Conservation (phyloP, 2,113 vertebrate genomes). For the Marcusenius ussheri region DNA sequence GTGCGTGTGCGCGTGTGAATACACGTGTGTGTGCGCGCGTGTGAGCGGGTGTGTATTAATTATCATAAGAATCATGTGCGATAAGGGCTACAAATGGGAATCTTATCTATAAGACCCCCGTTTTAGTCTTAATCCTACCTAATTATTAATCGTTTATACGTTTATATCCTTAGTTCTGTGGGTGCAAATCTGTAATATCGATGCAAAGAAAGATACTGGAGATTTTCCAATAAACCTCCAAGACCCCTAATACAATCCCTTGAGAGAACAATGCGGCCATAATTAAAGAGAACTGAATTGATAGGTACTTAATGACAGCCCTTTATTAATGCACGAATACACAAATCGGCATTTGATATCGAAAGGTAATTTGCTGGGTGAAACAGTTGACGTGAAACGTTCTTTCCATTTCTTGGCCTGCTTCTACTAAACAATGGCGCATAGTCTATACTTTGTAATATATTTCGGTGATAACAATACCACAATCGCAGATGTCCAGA, state of each 20-base stretch:
- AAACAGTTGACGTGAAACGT: background rate
- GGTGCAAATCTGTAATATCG: background rate
- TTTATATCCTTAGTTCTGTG: background rate
- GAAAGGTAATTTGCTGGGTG: background rate
- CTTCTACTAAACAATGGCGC: background rate
- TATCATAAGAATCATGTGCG: background rate
- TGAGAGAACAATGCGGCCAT: background rate
- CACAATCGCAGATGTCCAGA: background rate
- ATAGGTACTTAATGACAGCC: background rate
- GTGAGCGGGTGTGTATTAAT: background rate
- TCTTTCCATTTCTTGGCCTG: conserved; percentile 5
- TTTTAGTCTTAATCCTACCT: background rate
- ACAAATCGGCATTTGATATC: background rate
- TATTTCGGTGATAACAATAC: background rate
- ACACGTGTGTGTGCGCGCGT: background rate
- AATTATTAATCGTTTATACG: background rate
- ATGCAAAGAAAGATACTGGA: background rate
- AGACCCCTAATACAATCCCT: background rate
- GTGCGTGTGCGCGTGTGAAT: background rate
- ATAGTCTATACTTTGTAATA: background rate
- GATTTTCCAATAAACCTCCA: background rate
- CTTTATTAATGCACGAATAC: background rate
- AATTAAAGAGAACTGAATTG: background rate
- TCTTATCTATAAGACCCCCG: background rate
- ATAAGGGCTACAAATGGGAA: background rate